A percentile compares a stretch with the other conserved stretches of the same genome.
Conservation (phyloP, 2,113 vertebrate species). For the western clawed frog (Xenopus tropicalis) region DNA sequence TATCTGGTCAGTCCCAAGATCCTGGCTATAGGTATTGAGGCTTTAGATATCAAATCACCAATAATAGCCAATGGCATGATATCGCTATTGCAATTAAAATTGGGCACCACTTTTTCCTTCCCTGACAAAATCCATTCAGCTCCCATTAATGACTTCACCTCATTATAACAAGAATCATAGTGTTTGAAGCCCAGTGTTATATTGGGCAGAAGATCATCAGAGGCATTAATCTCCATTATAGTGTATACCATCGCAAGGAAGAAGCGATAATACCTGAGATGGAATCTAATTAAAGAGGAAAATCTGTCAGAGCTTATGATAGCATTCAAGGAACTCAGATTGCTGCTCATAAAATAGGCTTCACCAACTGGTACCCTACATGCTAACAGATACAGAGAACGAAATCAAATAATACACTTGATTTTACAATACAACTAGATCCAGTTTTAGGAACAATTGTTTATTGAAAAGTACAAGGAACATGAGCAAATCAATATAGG, state of each 20-base stretch:
- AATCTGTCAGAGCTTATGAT: neutral
- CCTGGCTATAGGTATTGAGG: conserved; percentile 28
- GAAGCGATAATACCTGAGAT: conserved; percentile 31
- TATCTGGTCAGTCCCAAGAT: conserved; percentile 30
- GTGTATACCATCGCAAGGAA: conserved; percentile 26
- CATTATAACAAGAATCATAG: conserved; percentile 30
- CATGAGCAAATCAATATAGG: too few species aligned
- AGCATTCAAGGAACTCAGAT: neutral
- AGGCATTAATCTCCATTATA: conserved; percentile 19
- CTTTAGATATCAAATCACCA: conserved; percentile 16
- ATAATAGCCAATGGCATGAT: conserved; percentile 13
- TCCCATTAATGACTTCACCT: conserved; percentile 7
- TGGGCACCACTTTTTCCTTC: conserved; percentile 13
- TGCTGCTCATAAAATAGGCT: neutral
- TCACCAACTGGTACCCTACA: neutral
- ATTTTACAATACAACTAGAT: too few species aligned
- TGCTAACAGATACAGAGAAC: neutral
- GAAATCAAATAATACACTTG: too few species aligned
- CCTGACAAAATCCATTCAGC: conserved; percentile 32
- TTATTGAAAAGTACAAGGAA: too few species aligned
- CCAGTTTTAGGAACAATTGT: too few species aligned
- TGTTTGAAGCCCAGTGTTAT: conserved; percentile 25
- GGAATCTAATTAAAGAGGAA: conserved; percentile 3
- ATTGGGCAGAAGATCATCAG: conserved; percentile 25
- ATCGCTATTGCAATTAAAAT: conserved; percentile 7